These are phyloP conservation scores for Vespertilio murinus DNA, from an alignment of 2,797 vertebrate species.

Conservation along the genomic window DNA sequence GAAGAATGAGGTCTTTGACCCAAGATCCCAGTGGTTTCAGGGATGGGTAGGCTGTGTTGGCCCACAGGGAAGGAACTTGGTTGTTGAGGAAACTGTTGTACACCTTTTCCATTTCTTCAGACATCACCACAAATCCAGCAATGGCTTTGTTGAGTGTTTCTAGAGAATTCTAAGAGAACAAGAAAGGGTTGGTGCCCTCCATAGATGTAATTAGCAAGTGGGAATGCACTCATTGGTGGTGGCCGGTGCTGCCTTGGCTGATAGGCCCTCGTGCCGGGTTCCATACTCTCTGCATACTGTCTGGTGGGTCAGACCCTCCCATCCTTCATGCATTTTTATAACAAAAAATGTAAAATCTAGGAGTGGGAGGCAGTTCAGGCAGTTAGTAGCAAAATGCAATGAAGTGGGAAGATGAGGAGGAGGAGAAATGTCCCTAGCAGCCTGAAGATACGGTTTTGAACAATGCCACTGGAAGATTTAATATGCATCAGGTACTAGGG, in stretches of 20 bases:
- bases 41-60: conserved; percentile 86
- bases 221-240: neutral
- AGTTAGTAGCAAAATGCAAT: neutral
- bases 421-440: neutral
- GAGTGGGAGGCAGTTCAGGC: neutral
- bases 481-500: neutral
- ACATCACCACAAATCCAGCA: conserved; percentile 89
- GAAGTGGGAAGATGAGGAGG: neutral
- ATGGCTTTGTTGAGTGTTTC: conserved; percentile 87
- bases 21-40: conserved; percentile 87
- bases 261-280: neutral
- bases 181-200: neutral
- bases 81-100: conserved; percentile 90
- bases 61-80: conserved; percentile 86
- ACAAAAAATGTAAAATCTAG: neutral
- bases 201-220: neutral
- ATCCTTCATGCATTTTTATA: neutral
- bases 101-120: conserved; percentile 89
- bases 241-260: neutral
- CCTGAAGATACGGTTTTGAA: neutral
- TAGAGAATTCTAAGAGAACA: conserved; percentile 83
- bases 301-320: neutral
- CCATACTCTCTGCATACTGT: neutral
- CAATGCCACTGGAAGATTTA: neutral
- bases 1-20: conserved; percentile 87